Base-by-base conservation (phyloP, 1,140 invertebrate species). In the Bombus affinis region DNA sequence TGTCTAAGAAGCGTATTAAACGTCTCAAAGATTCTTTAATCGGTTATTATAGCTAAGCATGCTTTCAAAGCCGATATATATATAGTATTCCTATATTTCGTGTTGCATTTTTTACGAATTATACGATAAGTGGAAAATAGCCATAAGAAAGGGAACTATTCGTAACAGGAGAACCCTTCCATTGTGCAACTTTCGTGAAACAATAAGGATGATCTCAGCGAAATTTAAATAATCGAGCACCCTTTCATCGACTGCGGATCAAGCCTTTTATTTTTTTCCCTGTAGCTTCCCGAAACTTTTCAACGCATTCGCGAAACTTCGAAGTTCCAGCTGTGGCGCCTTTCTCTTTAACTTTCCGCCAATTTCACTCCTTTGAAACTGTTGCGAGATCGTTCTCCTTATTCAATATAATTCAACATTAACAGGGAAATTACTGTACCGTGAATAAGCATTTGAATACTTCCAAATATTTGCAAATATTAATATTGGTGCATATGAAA, bases 221-320 rank as follows among this genome's bases (percentile, higher is more conserved):
- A 32, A 72, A 81, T 81, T 59, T 81, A 81, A 81, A 71, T 81
- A 81, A 57, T 81, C 66, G 32, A 70, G 35, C 25, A 2, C 0
- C 66, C 42, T 15, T 81, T 39, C 32, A 32, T 65, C 15, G 5
- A 5, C 5, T 9, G 25, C 25, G 62, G 35, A n/a, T 10, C 37
- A 1, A 5, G 57, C 44, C 28, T 32, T n/a, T 37, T 25, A 37
- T 65, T 77, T 65, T 53, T 13, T 70, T 28, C 28, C 68, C 25
- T 28, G 44, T 32, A 15, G 12, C n/a, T n/a, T 57, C 35, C 3
- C 42, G 28, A 42, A 81, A 81, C 79, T 72, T 72, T 32, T 59
- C 47, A 9, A n/a, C 25, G 28, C 10, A 47, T 53, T 44, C 13
- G 2, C 0, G 15, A 47, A 47, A 47, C 44, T 47, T 18, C 44